Evolutionary conservation across 2,888 invertebrate species (phyloP).

Genomic region (Tipula helvola): DNA sequence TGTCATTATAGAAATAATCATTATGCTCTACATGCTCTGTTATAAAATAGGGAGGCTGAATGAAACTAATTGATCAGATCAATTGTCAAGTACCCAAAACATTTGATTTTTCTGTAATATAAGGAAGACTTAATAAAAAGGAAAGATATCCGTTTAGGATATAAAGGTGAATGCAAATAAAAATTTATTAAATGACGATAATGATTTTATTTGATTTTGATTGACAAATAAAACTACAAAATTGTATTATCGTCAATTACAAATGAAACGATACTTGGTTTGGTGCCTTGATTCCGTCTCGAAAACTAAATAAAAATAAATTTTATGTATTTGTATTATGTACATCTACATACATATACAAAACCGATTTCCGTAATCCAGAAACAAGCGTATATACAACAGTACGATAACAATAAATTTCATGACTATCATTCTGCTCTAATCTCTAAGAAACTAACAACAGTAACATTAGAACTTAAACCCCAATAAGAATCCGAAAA

Average conservation of each 20-base stretch:
- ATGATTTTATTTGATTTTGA: no score
- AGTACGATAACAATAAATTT: background rate
- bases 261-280: background rate
- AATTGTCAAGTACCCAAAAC: no score
- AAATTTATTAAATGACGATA: no score
- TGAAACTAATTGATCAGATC: no score
- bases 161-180: no score
- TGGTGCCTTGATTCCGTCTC: background rate
- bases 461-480: background rate
- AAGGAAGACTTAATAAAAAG: no score
- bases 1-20: no score
- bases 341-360: background rate
- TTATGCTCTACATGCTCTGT: no score
- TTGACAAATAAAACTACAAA: no score
- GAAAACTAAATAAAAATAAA: background rate
- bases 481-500: background rate
- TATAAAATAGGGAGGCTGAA: no score
- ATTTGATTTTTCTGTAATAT: no score
- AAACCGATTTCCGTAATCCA: background rate
- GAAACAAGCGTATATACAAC: background rate
- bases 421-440: background rate
- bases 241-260: background rate
- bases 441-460: background rate
- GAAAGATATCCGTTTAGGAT: no score
- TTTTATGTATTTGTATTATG: background rate